A percentile compares a stretch with the other conserved stretches of the same genome.
phyloP scores from a whole-genome alignment of 2,797 vertebrate species.

The Nyctalus aviator region DNA sequence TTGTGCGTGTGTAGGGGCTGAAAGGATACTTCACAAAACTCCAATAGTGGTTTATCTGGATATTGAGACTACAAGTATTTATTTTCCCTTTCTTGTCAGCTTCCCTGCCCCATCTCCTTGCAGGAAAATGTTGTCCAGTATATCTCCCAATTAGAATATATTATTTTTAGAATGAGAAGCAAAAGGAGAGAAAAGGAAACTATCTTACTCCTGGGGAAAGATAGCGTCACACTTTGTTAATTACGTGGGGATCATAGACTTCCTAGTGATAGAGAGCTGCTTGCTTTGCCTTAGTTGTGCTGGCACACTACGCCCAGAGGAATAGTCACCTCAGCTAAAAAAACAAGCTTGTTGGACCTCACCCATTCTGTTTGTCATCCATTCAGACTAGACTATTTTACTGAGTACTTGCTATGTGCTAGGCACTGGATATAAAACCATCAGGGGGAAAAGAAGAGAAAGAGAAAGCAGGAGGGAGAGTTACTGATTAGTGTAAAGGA shows the following conservation, averaged over 20 bases:
- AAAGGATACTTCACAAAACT: background rate
- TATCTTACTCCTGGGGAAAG: background rate
- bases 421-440: background rate
- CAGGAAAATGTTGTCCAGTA: background rate
- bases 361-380: background rate
- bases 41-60: background rate
- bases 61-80: background rate
- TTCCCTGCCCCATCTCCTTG: background rate
- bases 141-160: background rate
- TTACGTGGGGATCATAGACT: background rate
- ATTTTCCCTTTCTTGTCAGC: background rate
- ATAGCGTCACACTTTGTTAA: background rate
- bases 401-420: background rate
- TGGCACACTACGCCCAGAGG: background rate
- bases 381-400: background rate
- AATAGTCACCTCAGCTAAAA: background rate
- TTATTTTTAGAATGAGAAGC: slow-evolving; percentile 29
- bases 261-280: no score
- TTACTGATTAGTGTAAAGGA: background rate
- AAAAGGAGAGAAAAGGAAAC: background rate
- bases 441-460: background rate
- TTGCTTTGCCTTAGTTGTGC: background rate
- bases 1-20: no score
- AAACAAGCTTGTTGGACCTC: background rate
- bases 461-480: background rate